Conservation (phyloP, 1,140 invertebrate species). For the Bombus vancouverensis region DNA sequence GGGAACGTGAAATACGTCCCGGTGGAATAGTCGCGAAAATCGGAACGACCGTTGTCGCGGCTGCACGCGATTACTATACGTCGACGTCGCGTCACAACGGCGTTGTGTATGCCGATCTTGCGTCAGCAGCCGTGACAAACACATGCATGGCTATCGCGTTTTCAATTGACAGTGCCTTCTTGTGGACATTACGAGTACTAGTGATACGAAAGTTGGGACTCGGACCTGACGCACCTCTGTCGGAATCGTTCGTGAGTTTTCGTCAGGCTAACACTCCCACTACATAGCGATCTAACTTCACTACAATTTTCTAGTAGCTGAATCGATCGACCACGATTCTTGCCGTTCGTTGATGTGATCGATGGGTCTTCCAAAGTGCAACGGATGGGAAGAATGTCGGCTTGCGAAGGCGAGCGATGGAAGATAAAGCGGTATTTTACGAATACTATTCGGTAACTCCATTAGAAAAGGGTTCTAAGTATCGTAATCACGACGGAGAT, state of each 20-base stretch:
- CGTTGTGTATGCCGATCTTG: slow-evolving; percentile 35
- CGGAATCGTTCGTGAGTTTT: background rate
- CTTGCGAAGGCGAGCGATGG: background rate
- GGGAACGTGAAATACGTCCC: background rate
- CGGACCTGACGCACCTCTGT: background rate
- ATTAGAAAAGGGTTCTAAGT: background rate
- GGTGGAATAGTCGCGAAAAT: background rate
- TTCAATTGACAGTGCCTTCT: slow-evolving; percentile 36
- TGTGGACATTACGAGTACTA: background rate
- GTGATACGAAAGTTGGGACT: slow-evolving; percentile 31
- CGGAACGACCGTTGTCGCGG: background rate
- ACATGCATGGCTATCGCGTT: slow-evolving; percentile 13
- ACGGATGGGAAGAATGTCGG: slow-evolving; percentile 7
- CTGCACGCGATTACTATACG: slow-evolving; percentile 22
- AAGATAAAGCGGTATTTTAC: background rate
- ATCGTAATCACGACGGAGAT: background rate
- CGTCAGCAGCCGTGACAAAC: slow-evolving; percentile 45
- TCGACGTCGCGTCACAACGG: slow-evolving; percentile 44
- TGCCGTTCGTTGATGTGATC: background rate
- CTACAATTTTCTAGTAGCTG: background rate
- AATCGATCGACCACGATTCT: background rate
- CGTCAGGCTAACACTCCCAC: background rate
- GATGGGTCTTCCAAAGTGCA: background rate
- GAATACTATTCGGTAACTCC: background rate
- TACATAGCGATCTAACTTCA: background rate